phyloP scores from a whole-genome alignment of 2,113 vertebrate genomes.

The Castor canadensis region DNA sequence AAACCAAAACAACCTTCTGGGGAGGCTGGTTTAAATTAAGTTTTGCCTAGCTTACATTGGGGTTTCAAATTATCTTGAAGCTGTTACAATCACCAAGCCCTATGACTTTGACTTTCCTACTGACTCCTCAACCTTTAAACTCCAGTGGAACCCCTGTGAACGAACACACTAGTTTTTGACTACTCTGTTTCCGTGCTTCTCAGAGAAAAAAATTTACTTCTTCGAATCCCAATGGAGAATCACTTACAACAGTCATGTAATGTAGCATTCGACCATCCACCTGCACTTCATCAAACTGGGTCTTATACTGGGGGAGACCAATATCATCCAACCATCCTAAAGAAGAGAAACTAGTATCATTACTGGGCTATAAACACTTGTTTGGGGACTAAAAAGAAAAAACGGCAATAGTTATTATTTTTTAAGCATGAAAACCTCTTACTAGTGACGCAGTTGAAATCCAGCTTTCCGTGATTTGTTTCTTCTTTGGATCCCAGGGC shows the following conservation, averaged over 20 bases:
- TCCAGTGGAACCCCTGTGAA: not conserved
- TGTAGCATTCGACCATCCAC: conserved; percentile 98
- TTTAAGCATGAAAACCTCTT: conserved; percentile 74
- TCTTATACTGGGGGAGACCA: conserved; percentile 98
- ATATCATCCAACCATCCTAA: conserved; percentile 99
- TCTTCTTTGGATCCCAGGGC: conserved; percentile 97
- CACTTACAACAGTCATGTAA: conserved; percentile 97
- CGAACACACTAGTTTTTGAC: not conserved
- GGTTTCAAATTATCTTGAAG: not conserved
- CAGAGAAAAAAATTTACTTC: not conserved
- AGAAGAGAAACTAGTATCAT: not conserved
- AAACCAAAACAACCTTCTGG: not conserved
- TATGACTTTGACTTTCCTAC: not conserved
- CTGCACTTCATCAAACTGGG: conserved; percentile 97
- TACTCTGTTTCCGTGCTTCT: not conserved
- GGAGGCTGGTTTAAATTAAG: not conserved
- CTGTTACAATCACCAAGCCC: not conserved
- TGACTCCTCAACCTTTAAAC: not conserved
- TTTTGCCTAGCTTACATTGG: not conserved
- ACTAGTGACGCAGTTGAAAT: conserved; percentile 99
- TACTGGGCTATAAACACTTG: not conserved
- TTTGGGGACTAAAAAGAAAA: not conserved
- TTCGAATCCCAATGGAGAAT: not conserved
- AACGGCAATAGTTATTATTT: no score
- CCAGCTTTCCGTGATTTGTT: conserved; percentile 94